Conservation (phyloP, 2,888 invertebrate species). For the Suillia variegata region DNA sequence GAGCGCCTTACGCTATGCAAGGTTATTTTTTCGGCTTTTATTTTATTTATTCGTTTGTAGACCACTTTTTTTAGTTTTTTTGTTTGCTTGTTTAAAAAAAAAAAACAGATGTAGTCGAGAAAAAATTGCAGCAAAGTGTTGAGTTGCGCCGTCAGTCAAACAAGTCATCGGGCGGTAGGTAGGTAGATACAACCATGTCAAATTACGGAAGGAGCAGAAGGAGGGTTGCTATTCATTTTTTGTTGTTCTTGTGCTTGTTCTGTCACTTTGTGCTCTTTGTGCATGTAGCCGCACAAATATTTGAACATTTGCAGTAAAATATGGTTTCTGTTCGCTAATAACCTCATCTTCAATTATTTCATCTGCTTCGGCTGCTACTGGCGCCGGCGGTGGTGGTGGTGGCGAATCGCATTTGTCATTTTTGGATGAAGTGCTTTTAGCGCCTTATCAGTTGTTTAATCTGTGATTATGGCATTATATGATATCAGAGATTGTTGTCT, state of each 20-base stretch:
- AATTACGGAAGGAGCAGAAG: no score
- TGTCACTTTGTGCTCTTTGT: not conserved
- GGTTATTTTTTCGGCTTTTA: constrained; percentile 23
- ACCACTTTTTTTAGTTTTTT: no score
- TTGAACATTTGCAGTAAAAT: constrained; percentile 60
- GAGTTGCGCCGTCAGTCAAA: constrained; percentile 15
- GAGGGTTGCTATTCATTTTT: no score
- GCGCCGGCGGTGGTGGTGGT: not conserved
- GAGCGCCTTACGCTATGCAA: constrained; percentile 20
- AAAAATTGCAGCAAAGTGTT: constrained; percentile 27
- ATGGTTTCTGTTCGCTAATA: constrained; percentile 56
- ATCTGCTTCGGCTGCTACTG: no score
- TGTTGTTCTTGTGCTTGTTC: no score
- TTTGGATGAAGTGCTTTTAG: constrained; percentile 26
- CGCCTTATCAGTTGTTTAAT: constrained; percentile 33
- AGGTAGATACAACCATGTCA: constrained; percentile 23
- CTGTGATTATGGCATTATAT: constrained; percentile 27
- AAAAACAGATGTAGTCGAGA: constrained; percentile 31
- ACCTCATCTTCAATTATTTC: constrained; percentile 18
- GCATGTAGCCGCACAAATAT: constrained; percentile 43
- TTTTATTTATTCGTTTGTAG: no score
- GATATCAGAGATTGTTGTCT: not conserved
- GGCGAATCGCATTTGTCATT: constrained; percentile 19
- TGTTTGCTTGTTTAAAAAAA: constrained; percentile 27
- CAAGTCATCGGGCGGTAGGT: not conserved